Percentiles rank a stretch among this genome's conserved stretches.
Evolutionary conservation across 2,888 invertebrate genomes (phyloP).

Genomic region (Tupiocoris notatus): DNA sequence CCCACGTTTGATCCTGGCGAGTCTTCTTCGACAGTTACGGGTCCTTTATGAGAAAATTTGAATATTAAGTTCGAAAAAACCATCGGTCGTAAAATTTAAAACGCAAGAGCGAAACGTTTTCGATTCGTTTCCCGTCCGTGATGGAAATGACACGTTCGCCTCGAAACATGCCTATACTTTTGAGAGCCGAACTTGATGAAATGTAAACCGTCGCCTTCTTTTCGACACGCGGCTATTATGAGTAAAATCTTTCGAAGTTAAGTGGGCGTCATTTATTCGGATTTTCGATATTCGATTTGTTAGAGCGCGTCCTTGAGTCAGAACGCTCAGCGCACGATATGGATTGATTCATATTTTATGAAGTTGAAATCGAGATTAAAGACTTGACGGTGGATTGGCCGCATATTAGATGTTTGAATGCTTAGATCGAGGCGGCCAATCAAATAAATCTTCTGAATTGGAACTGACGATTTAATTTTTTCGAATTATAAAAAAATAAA

Average conservation of each 20-base stretch:
- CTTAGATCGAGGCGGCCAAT: no score
- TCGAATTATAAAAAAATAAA: no score
- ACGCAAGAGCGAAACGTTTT: background rate
- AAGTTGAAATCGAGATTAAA: no score
- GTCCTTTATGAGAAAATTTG: background rate
- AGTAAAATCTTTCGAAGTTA: background rate
- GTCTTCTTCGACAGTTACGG: background rate
- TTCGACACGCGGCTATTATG: background rate
- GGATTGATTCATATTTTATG: no score
- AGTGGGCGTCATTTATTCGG: background rate
- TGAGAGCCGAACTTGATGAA: background rate
- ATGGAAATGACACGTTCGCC: background rate
- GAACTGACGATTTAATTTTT: no score
- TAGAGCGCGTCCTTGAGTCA: background rate
- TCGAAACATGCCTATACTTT: background rate
- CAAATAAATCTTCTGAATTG: no score
- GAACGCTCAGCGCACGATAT: no score
- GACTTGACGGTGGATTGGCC: no score
- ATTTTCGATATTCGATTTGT: background rate
- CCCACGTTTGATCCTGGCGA: background rate
- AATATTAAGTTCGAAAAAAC: background rate
- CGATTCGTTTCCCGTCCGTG: background rate
- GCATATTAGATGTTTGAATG: no score
- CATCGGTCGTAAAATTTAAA: background rate
- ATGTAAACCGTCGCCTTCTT: background rate